phyloP scores from a whole-genome alignment of 1,140 invertebrate species.

The Diorhabda elongata region DNA sequence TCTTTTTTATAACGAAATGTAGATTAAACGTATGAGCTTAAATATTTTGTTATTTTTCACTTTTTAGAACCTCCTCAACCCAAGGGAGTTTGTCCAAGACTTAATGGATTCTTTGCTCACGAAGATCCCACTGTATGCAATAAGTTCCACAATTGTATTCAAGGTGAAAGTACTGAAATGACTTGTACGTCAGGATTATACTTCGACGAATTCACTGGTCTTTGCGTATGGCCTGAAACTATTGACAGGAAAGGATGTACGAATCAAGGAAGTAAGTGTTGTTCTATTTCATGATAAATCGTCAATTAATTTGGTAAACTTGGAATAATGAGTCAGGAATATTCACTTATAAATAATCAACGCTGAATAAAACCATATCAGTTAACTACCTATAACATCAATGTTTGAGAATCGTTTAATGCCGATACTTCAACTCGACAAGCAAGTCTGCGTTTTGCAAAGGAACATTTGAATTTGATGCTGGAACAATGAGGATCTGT shows the following conservation, averaged over 20 bases:
- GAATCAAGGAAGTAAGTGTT: constrained; percentile 40
- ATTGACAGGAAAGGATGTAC: constrained; percentile 71
- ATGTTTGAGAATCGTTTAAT: too few species aligned
- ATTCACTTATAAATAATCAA: too few species aligned
- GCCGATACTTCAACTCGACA: too few species aligned
- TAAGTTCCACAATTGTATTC: constrained; percentile 84
- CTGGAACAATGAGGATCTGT: too few species aligned
- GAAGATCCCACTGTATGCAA: constrained; percentile 76
- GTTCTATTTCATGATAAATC: neutral
- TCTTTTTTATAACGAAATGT: neutral
- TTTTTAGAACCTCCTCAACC: constrained; percentile 69
- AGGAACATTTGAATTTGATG: too few species aligned
- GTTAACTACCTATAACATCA: too few species aligned
- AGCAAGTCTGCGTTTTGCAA: too few species aligned
- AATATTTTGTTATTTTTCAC: neutral
- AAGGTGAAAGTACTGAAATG: constrained; percentile 74
- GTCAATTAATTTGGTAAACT: too few species aligned
- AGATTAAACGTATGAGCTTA: too few species aligned
- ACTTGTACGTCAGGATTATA: constrained; percentile 80
- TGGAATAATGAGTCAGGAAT: too few species aligned
- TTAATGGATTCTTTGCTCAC: constrained; percentile 86
- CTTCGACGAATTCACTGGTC: constrained; percentile 81
- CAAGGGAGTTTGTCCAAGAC: constrained; percentile 69
- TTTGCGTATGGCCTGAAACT: constrained; percentile 83
- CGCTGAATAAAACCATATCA: too few species aligned